Evolutionary conservation across 2,888 invertebrate genomes (phyloP).

Genomic region (Sthenelais limicola): DNA sequence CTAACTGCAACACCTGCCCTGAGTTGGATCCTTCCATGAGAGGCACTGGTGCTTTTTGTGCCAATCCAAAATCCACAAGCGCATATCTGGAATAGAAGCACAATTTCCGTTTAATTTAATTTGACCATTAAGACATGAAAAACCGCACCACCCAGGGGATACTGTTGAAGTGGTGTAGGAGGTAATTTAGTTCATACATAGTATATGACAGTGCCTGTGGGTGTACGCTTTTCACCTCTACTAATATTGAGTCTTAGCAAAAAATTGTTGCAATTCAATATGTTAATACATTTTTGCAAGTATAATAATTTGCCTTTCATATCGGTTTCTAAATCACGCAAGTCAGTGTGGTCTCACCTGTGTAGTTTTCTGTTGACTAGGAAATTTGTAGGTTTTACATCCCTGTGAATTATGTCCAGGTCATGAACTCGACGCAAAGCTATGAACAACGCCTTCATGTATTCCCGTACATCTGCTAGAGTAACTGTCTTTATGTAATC

Average conservation of each 20-base stretch:
- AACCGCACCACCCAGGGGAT: too few species aligned
- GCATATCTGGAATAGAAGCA: conserved; percentile 74
- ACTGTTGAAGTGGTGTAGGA: too few species aligned
- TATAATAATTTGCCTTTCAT: too few species aligned
- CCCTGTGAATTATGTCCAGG: conserved; percentile 89
- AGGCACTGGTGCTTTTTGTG: conserved; percentile 76
- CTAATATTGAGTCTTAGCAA: too few species aligned
- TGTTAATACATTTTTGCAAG: too few species aligned
- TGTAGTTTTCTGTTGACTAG: conserved; percentile 81
- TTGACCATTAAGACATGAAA: too few species aligned
- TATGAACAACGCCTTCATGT: conserved; percentile 85
- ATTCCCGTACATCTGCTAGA: conserved; percentile 79
- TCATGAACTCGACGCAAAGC: conserved; percentile 87
- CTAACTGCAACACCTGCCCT: background rate
- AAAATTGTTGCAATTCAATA: too few species aligned
- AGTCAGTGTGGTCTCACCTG: conserved; percentile 58
- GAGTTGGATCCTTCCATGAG: conserved; percentile 39
- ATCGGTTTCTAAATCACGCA: background rate
- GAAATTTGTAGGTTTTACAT: conserved; percentile 93
- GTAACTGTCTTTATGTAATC: conserved; percentile 78
- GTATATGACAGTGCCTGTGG: too few species aligned
- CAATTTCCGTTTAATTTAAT: too few species aligned
- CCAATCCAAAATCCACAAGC: conserved; percentile 91
- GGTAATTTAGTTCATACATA: too few species aligned
- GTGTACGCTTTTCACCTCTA: too few species aligned